Conservation (phyloP, 2,113 vertebrate species). For the Phalacrocorax pelagicus region DNA sequence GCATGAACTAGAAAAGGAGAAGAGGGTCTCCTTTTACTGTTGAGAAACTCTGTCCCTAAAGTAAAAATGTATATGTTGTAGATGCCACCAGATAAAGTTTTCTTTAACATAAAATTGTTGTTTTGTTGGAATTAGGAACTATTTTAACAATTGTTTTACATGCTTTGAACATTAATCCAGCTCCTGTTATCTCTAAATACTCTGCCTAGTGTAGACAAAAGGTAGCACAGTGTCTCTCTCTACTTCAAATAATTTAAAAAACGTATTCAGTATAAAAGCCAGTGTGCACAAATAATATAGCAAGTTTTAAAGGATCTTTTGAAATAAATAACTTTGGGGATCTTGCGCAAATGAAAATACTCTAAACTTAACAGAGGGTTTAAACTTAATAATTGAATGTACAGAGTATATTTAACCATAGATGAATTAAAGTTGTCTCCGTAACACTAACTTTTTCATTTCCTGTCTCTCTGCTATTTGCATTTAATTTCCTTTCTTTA, state of each 20-base stretch:
- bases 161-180: background rate
- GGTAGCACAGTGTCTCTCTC: background rate
- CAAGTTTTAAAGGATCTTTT: background rate
- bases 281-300: background rate
- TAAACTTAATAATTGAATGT: background rate
- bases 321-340: background rate
- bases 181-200: background rate
- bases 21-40: background rate
- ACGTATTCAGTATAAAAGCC: background rate
- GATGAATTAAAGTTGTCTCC: background rate
- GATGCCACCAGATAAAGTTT: background rate
- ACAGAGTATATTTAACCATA: background rate
- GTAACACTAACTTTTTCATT: constrained; percentile 41
- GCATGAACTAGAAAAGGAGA: background rate
- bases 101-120: background rate
- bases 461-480: constrained; percentile 47
- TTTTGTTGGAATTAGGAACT: background rate
- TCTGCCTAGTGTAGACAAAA: background rate
- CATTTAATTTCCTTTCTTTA: constrained; percentile 57
- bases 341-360: background rate
- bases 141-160: background rate
- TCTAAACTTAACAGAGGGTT: background rate
- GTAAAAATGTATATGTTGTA: background rate
- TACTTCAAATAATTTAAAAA: background rate
- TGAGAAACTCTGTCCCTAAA: background rate